Conservation (phyloP, 2,888 invertebrate genomes). For the Tetragonisca angustula region DNA sequence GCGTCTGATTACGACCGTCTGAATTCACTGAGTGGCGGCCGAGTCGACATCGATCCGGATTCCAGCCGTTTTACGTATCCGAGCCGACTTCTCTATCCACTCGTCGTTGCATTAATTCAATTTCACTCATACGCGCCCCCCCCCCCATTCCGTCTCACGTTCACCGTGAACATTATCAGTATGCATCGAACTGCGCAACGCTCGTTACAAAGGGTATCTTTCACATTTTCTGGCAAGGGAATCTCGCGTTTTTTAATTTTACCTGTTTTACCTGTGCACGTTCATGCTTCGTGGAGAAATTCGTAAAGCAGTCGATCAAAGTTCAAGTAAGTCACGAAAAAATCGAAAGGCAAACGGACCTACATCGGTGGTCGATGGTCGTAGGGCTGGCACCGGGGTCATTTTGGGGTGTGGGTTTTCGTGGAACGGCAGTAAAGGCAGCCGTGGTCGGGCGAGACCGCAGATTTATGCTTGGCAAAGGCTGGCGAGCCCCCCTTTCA, state of each 20-base stretch:
- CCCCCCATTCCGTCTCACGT: neutral
- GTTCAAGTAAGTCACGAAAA: neutral
- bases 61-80: constrained; percentile 15
- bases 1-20: constrained; percentile 47
- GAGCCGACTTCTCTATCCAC: neutral
- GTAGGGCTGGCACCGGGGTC: constrained; percentile 7
- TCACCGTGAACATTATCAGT: constrained; percentile 68
- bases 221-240: neutral
- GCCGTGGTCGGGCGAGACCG: constrained; percentile 69
- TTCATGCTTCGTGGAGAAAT: neutral
- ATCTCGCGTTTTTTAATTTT: neutral
- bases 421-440: constrained; percentile 78
- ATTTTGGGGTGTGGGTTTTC: constrained; percentile 74
- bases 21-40: constrained; percentile 20
- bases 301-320: neutral
- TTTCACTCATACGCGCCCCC: constrained; percentile 6
- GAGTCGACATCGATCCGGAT: constrained; percentile 33
- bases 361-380: constrained; percentile 59
- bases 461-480: constrained; percentile 82
- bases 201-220: constrained; percentile 20
- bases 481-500: constrained; percentile 54
- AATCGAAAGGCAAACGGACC: constrained; percentile 72
- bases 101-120: constrained; percentile 19
- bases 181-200: constrained; percentile 73
- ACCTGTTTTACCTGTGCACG: neutral